Percentiles rank a stretch among this genome's conserved stretches.
These are phyloP conservation scores for Myotis vivesi DNA, from an alignment of 2,797 vertebrate species.

Conservation along the genomic window DNA sequence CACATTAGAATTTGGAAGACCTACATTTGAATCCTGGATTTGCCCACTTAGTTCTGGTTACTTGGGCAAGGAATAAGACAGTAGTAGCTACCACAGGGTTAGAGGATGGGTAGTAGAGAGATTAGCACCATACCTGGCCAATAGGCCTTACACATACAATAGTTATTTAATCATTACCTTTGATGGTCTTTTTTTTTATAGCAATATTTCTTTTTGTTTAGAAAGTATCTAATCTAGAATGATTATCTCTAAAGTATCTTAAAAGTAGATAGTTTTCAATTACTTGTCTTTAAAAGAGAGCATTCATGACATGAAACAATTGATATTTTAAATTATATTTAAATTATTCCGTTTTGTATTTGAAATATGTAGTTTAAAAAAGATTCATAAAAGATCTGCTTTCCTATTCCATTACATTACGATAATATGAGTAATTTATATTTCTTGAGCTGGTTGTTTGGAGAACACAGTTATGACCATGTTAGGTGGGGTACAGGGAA, in stretches of 20 bases:
- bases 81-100: background rate
- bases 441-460: background rate
- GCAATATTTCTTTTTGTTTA: conserved; percentile 19
- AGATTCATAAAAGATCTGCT: background rate
- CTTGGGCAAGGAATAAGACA: background rate
- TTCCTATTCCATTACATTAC: background rate
- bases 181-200: background rate
- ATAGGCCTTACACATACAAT: background rate
- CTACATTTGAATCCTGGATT: conserved; percentile 5
- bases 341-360: conserved; percentile 47
- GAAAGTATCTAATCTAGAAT: background rate
- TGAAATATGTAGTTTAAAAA: conserved; percentile 32
- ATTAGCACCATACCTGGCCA: background rate
- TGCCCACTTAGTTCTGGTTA: background rate
- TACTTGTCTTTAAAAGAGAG: background rate
- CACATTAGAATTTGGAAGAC: conserved; percentile 8
- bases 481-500: background rate
- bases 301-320: background rate
- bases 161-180: background rate
- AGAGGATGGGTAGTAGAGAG: background rate
- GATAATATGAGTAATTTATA: background rate
- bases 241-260: conserved; percentile 7
- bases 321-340: conserved; percentile 29
- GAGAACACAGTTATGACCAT: background rate
- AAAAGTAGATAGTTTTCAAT: background rate